A percentile compares a stretch with the other conserved stretches of the same genome.
Conservation (phyloP, 2,797 vertebrate genomes). For the Cirrhinus mrigala region DNA sequence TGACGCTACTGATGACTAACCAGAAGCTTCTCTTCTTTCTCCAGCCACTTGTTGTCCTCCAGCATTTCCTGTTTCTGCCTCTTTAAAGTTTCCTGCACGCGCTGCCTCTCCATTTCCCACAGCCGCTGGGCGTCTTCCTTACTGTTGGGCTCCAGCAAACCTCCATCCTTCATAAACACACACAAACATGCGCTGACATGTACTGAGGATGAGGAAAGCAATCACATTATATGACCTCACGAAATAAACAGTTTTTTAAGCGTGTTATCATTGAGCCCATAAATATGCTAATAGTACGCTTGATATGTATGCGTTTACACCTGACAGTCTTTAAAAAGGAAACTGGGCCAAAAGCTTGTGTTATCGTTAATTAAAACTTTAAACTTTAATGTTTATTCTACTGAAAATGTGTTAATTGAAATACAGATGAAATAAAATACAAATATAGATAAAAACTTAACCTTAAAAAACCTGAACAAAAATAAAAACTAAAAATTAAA, state of each 20-base stretch:
- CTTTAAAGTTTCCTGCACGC: constrained; percentile 81
- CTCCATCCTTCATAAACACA: constrained; percentile 61
- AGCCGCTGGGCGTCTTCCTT: constrained; percentile 77
- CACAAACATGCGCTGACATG: neutral
- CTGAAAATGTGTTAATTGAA: neutral
- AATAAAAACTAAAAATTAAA: no score
- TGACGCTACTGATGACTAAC: constrained; percentile 72
- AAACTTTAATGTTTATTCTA: no score
- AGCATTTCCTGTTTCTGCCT: constrained; percentile 89
- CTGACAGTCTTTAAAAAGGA: neutral
- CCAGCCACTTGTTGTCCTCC: constrained; percentile 88
- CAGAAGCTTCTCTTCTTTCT: constrained; percentile 87
- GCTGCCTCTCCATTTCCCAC: constrained; percentile 83
- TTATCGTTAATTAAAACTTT: neutral
- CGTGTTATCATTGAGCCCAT: neutral
- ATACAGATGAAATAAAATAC: neutral
- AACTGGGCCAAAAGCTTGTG: neutral
- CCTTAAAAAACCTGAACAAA: neutral
- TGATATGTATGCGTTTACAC: neutral
- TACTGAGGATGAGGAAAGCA: neutral
- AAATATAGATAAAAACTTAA: neutral
- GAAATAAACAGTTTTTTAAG: neutral
- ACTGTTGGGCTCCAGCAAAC: constrained; percentile 80
- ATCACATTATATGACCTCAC: neutral
- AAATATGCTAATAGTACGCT: neutral